Conservation (phyloP, 2,888 invertebrate species). For the Cynaeus angustus region DNA sequence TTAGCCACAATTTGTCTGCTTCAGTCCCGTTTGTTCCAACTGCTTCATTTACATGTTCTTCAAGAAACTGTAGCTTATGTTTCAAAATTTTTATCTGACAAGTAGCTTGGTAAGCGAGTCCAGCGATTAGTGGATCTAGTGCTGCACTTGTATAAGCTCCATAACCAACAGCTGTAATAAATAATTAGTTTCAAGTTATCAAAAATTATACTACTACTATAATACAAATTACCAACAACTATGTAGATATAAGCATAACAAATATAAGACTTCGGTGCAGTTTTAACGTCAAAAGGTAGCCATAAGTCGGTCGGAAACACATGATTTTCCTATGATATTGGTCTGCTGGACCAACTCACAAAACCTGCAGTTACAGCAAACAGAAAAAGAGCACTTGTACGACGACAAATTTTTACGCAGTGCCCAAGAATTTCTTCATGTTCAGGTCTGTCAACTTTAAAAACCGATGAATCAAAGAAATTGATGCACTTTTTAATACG, state of each 20-base stretch:
- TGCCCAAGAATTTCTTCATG: constrained; percentile 14
- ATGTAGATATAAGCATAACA: constrained; percentile 17
- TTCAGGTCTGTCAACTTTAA: constrained; percentile 8
- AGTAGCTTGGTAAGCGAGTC: constrained; percentile 30
- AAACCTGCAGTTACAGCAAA: constrained; percentile 17
- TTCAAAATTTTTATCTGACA: constrained; percentile 36
- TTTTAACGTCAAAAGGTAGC: constrained; percentile 24
- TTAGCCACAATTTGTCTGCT: background rate
- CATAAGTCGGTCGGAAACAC: constrained; percentile 31
- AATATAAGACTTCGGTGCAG: constrained; percentile 9
- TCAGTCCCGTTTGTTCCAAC: background rate
- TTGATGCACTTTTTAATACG: constrained; percentile 14
- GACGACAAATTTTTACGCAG: constrained; percentile 16
- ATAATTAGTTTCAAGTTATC: background rate
- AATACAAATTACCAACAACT: constrained; percentile 13
- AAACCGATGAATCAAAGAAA: constrained; percentile 15
- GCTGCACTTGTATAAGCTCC: constrained; percentile 18
- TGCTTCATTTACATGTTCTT: constrained; percentile 14
- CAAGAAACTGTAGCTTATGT: constrained; percentile 30
- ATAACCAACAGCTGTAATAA: constrained; percentile 34
- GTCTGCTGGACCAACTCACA: constrained; percentile 26
- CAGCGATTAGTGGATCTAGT: constrained; percentile 28
- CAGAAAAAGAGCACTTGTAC: constrained; percentile 6
- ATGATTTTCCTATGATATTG: constrained; percentile 25
- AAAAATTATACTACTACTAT: background rate